Base-by-base conservation (phyloP, 2,113 vertebrate genomes). In the Amblyornis subalaris region DNA sequence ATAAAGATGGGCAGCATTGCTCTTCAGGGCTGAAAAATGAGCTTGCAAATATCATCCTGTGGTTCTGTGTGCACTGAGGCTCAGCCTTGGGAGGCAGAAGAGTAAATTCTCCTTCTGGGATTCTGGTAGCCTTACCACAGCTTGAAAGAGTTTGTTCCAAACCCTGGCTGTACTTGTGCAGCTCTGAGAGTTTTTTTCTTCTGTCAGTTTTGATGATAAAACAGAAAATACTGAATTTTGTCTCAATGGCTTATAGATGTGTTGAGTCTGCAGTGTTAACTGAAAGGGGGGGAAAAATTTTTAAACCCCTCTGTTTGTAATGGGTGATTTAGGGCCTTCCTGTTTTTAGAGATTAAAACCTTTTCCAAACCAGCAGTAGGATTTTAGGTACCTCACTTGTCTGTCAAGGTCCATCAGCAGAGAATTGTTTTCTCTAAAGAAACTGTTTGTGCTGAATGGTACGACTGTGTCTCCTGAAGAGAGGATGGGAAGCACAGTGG, bases 11-110 rank as follows among this genome's bases (percentile, higher is more conserved):
- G 42, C 67, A 93, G 31, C 11, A 31, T 54, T 40, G 11, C 9
- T 38, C 42, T 72, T 81, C 31, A 18, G 42, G 58, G 33, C 33
- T 85, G 93, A 76, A 91, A 88, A 88, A 76, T 13, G 75, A 73
- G 23, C 18, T 74, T 73, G 33, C 26, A 69, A 47, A 48, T 35
- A 24, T 55, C 12, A 10, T 64, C 11, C 17, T 12, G 33, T 51
- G 26, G 44, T 8, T 89, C 61, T 38, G 21, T 0, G 1, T 25
- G 22, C 3, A 7, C 22, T 12, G 57, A 45, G 13, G 14, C 40
- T 78, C 38, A 84, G 77, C 21, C 44, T 21, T 22, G 31, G 53
- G 42, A 85, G 36, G 21, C 25, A 73, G 74, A 76, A 61, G 24
- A 54, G 10, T 20, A 24, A 13, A 5, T 36, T 21, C 6, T 87